phyloP scores from a whole-genome alignment of 2,113 vertebrate species.

The Oostethus manadensis region DNA sequence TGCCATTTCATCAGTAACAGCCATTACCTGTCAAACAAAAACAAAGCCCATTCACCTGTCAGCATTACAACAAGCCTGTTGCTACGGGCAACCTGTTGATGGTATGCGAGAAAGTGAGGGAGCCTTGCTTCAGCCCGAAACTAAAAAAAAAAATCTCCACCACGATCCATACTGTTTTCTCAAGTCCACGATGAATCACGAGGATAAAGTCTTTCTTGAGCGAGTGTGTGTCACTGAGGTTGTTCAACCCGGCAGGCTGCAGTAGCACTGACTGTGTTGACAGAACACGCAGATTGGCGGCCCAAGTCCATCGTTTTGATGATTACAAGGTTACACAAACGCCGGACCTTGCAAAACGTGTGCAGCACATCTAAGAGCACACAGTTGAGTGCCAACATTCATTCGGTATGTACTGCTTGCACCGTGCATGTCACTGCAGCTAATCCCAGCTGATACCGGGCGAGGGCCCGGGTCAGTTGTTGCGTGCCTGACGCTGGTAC shows the following conservation, averaged over 20 bases:
- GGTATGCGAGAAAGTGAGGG: slow-evolving; percentile 8
- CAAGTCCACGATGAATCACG: not conserved
- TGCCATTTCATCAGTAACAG: not conserved
- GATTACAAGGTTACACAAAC: slow-evolving; percentile 22
- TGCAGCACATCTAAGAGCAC: not conserved
- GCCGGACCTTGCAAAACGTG: not conserved
- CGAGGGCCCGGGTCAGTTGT: too few relatives aligned
- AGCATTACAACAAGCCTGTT: slow-evolving; percentile 40
- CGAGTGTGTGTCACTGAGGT: slow-evolving; percentile 1
- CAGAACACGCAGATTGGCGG: slow-evolving; percentile 22
- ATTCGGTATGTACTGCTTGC: too few relatives aligned
- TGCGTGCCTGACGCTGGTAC: slow-evolving; percentile 19
- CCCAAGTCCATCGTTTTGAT: slow-evolving; percentile 12
- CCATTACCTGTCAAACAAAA: not conserved
- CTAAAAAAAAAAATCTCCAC: not conserved
- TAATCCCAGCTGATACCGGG: too few relatives aligned
- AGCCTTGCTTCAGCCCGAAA: not conserved
- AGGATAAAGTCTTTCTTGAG: not conserved
- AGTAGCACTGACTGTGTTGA: slow-evolving; percentile 12
- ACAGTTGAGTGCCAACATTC: too few relatives aligned
- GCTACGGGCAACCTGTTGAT: slow-evolving; percentile 49
- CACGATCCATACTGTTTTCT: too few relatives aligned
- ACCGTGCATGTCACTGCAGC: too few relatives aligned
- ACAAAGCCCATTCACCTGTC: slow-evolving; percentile 27
- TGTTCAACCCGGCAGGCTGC: not conserved